Evolutionary conservation across 2,797 vertebrate genomes (phyloP).

Genomic region (Jordanella pulchra): DNA sequence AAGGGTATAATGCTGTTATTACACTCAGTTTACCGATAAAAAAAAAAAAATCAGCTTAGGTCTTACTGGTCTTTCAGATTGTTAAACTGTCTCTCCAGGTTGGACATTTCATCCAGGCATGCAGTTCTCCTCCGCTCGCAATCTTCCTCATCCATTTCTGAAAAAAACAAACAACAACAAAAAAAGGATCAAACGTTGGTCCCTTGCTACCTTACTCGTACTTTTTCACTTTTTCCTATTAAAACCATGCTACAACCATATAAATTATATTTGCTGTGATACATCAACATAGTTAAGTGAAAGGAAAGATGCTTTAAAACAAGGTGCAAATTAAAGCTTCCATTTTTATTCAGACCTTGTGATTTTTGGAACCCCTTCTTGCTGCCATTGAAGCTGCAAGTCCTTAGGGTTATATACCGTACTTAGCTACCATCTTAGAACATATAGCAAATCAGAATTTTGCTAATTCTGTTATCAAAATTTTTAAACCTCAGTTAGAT

Average conservation of each 20-base stretch:
- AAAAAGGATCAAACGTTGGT: background rate
- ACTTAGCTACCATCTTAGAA: background rate
- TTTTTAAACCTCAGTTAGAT: background rate
- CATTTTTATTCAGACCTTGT: background rate
- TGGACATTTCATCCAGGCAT: constrained; percentile 98
- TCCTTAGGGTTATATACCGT: background rate
- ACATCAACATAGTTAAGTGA: background rate
- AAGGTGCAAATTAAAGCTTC: background rate
- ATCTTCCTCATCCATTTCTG: constrained; percentile 99
- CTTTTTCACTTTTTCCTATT: background rate
- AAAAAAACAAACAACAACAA: constrained; percentile 8
- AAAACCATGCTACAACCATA: background rate
- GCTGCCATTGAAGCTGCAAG: background rate
- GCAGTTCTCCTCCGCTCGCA: constrained; percentile 97
- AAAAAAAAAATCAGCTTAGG: background rate
- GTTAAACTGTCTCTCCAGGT: constrained; percentile 97
- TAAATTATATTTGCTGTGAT: background rate
- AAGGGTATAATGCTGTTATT: background rate
- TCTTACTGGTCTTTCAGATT: constrained; percentile 99
- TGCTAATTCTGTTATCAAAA: background rate
- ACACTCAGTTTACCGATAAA: background rate
- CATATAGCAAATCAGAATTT: background rate
- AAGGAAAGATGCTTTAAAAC: background rate
- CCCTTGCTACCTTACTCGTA: background rate
- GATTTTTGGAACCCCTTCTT: background rate